Conservation (phyloP, 2,113 vertebrate genomes). For the Neodon shergylaensis region DNA sequence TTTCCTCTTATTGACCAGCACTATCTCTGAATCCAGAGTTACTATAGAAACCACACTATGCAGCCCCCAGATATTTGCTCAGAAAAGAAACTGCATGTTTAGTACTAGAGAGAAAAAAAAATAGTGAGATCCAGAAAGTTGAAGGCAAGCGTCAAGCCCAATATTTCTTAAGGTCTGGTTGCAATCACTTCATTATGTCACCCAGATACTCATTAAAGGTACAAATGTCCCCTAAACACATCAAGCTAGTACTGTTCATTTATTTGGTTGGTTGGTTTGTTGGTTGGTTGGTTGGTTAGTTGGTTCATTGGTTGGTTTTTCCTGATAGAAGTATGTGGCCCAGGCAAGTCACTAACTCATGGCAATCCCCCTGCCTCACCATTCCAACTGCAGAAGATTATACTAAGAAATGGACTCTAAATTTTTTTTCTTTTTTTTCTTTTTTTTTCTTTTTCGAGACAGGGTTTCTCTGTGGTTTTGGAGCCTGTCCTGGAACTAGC, state of each 20-base stretch:
- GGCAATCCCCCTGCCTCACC: neutral
- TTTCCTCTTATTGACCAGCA: neutral
- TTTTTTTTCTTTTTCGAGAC: no score
- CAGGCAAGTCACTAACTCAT: neutral
- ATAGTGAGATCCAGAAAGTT: neutral
- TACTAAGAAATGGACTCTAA: no score
- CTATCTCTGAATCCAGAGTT: slow-evolving; percentile 35
- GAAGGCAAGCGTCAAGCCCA: neutral
- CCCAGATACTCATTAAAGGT: neutral
- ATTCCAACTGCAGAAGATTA: neutral
- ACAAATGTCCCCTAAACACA: neutral
- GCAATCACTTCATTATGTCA: neutral
- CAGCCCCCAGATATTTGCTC: slow-evolving; percentile 38
- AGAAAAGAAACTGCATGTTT: slow-evolving; percentile 41
- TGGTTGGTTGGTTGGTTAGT: neutral
- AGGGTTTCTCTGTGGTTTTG: no score
- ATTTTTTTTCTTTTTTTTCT: no score
- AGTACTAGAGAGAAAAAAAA: neutral
- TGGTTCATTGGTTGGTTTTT: neutral
- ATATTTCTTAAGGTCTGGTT: neutral
- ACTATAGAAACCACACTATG: slow-evolving; percentile 57
- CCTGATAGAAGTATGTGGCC: neutral
- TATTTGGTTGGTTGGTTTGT: neutral
- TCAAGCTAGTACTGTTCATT: neutral
- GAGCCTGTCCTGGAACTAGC: no score